Percentiles rank a stretch among this genome's conserved stretches.
phyloP scores from a whole-genome alignment of 2,113 vertebrate species.

The Bos indicus region DNA sequence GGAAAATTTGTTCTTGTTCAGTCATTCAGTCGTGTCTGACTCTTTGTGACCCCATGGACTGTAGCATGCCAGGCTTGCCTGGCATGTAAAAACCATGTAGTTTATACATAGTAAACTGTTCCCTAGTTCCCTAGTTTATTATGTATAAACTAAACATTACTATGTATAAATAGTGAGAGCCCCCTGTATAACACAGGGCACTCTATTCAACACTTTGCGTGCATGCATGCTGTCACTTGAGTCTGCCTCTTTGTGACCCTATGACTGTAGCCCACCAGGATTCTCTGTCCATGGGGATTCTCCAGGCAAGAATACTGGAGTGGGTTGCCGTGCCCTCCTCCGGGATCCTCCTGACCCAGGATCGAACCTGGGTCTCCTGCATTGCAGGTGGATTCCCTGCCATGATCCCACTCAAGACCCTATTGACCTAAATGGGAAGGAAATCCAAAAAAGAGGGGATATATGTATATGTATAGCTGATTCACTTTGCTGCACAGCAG shows the following conservation, averaged over 20 bases:
- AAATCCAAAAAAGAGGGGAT: background rate
- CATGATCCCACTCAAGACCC: background rate
- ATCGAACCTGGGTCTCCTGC: background rate
- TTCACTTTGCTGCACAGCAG: background rate
- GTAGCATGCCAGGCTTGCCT: background rate
- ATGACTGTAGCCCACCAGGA: background rate
- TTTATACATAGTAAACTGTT: background rate
- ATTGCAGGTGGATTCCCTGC: background rate
- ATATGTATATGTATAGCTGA: background rate
- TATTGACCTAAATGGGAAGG: background rate
- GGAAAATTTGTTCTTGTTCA: background rate
- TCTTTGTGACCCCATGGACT: background rate
- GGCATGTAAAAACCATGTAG: background rate
- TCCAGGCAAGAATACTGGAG: background rate
- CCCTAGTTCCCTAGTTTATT: background rate
- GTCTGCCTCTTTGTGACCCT: background rate
- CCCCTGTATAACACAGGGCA: background rate
- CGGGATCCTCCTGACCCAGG: background rate
- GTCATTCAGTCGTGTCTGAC: background rate
- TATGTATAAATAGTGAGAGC: background rate
- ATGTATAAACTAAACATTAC: background rate
- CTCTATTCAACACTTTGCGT: fast-evolving
- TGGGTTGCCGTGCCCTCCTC: background rate
- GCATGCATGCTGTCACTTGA: background rate
- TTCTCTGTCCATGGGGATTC: background rate